These are phyloP conservation scores for Antechinus flavipes DNA, from an alignment of 2,113 vertebrate species.

Conservation along the genomic window DNA sequence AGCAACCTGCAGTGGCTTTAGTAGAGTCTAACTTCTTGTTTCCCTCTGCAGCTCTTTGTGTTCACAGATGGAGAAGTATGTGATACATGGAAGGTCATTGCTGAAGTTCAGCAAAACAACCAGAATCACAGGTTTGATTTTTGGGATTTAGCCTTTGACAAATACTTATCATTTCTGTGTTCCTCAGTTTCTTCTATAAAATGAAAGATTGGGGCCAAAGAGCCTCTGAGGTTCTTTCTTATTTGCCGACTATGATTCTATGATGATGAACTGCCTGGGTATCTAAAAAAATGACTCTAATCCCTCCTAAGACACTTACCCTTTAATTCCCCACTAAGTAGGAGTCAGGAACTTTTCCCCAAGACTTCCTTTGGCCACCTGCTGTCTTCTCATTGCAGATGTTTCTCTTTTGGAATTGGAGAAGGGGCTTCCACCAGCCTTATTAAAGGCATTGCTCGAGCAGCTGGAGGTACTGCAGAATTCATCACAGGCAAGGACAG, in stretches of 20 bases:
- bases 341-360: no score
- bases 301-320: no score
- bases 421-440: conserved; percentile 90
- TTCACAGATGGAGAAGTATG: conserved; percentile 92
- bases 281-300: background rate
- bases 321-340: background rate
- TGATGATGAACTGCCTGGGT: background rate
- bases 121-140: conserved; percentile 85
- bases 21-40: background rate
- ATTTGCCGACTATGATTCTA: background rate
- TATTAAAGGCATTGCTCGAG: conserved; percentile 87
- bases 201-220: background rate
- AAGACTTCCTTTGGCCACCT: background rate
- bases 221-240: background rate
- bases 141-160: background rate
- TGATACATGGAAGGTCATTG: conserved; percentile 86
- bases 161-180: background rate
- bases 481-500: conserved; percentile 89
- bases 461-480: conserved; percentile 85
- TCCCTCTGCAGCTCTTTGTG: conserved; percentile 87
- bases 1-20: background rate
- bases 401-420: conserved; percentile 92
- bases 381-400: conserved; percentile 77
- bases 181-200: background rate
- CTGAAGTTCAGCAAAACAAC: conserved; percentile 83